These are phyloP conservation scores for Xenopus petersii DNA, from an alignment of 2,797 vertebrate species.

Conservation along the genomic window DNA sequence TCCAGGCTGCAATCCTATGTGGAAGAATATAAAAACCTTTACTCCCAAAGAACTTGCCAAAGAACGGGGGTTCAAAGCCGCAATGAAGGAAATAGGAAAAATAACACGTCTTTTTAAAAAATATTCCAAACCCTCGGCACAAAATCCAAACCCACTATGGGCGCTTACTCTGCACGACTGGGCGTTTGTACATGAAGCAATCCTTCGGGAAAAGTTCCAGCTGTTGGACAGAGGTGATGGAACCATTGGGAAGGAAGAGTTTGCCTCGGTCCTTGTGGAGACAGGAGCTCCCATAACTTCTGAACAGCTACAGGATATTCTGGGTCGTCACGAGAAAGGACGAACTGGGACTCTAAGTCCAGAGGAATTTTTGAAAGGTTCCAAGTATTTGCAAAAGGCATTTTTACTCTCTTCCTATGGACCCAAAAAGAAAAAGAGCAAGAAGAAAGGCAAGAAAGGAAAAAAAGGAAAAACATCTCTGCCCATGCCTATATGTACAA, in stretches of 20 bases:
- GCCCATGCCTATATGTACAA: slow-evolving; percentile 78
- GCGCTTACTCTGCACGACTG: slow-evolving; percentile 84
- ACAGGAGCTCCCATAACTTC: slow-evolving; percentile 58
- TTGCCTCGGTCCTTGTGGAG: slow-evolving; percentile 68
- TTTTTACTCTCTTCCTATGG: slow-evolving; percentile 74
- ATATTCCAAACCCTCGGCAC: slow-evolving; percentile 50
- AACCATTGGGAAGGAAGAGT: slow-evolving; percentile 62
- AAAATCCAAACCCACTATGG: slow-evolving; percentile 70
- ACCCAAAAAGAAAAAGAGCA: slow-evolving; percentile 75
- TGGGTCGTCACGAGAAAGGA: slow-evolving; percentile 66
- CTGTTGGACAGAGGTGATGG: slow-evolving; percentile 59
- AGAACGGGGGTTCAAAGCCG: slow-evolving; percentile 72
- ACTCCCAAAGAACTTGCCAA: slow-evolving; percentile 77
- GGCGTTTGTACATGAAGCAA: slow-evolving; percentile 73
- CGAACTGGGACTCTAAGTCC: slow-evolving; percentile 62
- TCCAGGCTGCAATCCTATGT: slow-evolving; percentile 85
- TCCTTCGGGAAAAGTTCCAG: slow-evolving; percentile 64
- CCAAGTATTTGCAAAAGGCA: slow-evolving; percentile 75
- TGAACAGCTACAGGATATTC: slow-evolving; percentile 61
- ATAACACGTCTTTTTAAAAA: slow-evolving; percentile 70
- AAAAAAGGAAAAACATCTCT: slow-evolving; percentile 64
- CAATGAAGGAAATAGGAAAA: slow-evolving; percentile 72
- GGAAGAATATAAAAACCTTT: slow-evolving; percentile 74
- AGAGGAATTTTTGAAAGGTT: slow-evolving; percentile 83
- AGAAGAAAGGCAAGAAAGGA: slow-evolving; percentile 61